These are phyloP conservation scores for Cassiopea andromeda DNA, from an alignment of 30 jellyfish, hydroid and myxozoan species.

Conservation along the genomic window DNA sequence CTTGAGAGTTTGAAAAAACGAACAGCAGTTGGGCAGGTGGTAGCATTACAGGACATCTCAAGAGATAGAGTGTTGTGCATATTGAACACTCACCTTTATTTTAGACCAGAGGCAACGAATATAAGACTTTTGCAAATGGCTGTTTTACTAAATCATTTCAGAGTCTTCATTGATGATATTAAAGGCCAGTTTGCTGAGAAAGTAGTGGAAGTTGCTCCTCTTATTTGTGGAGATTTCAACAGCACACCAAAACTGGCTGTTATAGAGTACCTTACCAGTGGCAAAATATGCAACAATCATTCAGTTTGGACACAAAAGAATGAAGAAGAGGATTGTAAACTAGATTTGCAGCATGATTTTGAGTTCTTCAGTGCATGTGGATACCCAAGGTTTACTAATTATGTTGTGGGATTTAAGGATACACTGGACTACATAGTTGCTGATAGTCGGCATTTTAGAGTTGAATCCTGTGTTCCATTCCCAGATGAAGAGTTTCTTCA, in stretches of 20 bases:
- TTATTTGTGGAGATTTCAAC: constrained; percentile 90
- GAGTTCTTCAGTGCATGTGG: constrained; percentile 81
- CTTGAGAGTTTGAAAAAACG: constrained; percentile 60
- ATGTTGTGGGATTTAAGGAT: constrained; percentile 78
- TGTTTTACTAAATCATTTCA: constrained; percentile 51
- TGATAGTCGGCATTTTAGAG: constrained; percentile 37
- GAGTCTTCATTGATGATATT: constrained; percentile 16
- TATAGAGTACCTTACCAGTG: constrained; percentile 50
- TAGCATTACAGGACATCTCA: constrained; percentile 56
- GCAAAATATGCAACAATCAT: constrained; percentile 23
- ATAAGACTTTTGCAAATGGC: constrained; percentile 88
- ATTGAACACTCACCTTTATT: constrained; percentile 91
- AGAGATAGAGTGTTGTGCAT: constrained; percentile 58
- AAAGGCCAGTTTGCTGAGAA: constrained; percentile 6
- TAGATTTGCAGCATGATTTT: constrained; percentile 44
- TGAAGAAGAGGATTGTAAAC: constrained; percentile 16
- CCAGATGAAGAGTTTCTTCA: constrained; percentile 72
- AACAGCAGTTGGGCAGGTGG: constrained; percentile 87
- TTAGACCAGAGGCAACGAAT: constrained; percentile 69
- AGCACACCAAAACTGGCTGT: constrained; percentile 79
- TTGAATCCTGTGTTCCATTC: constrained; percentile 78
- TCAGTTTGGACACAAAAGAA: constrained; percentile 64
- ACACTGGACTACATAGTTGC: constrained; percentile 86
- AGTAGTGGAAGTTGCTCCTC: constrained; percentile 35
- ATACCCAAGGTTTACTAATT: constrained; percentile 84